These are phyloP conservation scores for Ellobius talpinus DNA, from an alignment of 2,113 vertebrate genomes.

Conservation along the genomic window DNA sequence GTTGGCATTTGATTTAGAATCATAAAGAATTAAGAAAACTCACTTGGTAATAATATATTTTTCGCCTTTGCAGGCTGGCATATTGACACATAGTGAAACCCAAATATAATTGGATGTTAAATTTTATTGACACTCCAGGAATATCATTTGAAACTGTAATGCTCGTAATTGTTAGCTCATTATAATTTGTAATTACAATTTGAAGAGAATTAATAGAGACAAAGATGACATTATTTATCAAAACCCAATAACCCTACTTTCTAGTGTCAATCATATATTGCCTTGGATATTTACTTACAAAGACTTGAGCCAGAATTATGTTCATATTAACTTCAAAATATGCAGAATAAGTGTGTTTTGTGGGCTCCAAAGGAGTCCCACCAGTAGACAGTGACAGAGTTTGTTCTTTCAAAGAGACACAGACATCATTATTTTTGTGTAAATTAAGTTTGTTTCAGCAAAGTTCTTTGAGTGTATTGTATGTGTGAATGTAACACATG, in stretches of 20 bases:
- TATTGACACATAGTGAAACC: conserved; percentile 31
- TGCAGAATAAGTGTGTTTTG: not conserved
- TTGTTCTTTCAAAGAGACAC: not conserved
- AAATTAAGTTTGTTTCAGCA: not conserved
- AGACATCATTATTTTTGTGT: not conserved
- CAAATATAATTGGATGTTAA: conserved; percentile 55
- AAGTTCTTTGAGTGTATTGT: not conserved
- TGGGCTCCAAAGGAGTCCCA: not conserved
- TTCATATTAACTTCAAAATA: not conserved
- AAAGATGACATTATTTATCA: not conserved
- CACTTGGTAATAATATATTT: conserved; percentile 54
- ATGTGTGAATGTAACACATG: not conserved
- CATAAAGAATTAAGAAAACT: conserved; percentile 59
- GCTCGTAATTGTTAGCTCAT: conserved; percentile 52
- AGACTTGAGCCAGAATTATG: not conserved
- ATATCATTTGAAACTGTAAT: conserved; percentile 28
- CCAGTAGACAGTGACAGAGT: not conserved
- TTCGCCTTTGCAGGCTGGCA: not conserved
- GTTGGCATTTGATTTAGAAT: conserved; percentile 70
- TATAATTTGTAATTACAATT: conserved; percentile 26
- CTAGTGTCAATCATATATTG: not conserved
- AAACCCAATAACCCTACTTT: not conserved
- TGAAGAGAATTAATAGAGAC: conserved; percentile 43
- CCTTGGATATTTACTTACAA: not conserved
- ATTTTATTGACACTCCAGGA: conserved; percentile 51